Base-by-base conservation (phyloP, 2,888 invertebrate genomes). In the Melipona bicolor region DNA sequence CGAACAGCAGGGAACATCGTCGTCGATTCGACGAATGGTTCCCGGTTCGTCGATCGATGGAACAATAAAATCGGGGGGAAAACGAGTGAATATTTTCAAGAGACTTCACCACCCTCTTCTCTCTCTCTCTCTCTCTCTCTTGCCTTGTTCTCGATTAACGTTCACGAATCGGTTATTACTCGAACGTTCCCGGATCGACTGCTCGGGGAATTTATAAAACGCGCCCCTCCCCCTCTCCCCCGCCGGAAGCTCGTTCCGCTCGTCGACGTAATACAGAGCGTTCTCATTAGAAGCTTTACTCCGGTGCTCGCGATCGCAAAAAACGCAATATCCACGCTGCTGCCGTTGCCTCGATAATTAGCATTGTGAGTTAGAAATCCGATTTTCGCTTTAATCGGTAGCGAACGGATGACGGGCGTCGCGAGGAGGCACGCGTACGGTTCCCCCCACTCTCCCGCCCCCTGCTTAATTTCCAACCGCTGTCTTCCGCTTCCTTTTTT, bases 121-220 rank as follows among this genome's bases (percentile, higher is more conserved):
- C 5, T 36, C 36, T 36, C 36, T 36, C 36, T 36, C 36, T 36
- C 36, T 36, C 36, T 36, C 36, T 36, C 36, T 56, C 24, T 68
- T 27, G 54, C 27, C 69, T 65, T 43, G 73, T 65, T 74, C 74
- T 70, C 69, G 69, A 27, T 50, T 50, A 65, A 62, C 36, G 56
- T 81, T 73, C 73, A n/a, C 24, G n/a, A 71, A 71, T 77, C 77
- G 62, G 71, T 77, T 77, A 77, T 62, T 77, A 77, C 64, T 56
- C 43, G 36, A 17, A 24, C 54, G 21, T 36, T 11, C 61, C 74
- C 17, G 64, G 59, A 79, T 81, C 69, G 79, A 56, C 73, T 76
- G 70, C 77, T 77, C 68, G 54, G 59, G 52, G 71, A 80, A 83
- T 83, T 83, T 75, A 71, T 76, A 76, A 80, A 80, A 74, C 74